Evolutionary conservation across 2,797 vertebrate genomes (phyloP), one percentile per base, ranked within the genome.

Genomic region (Sparus aurata): DNA sequence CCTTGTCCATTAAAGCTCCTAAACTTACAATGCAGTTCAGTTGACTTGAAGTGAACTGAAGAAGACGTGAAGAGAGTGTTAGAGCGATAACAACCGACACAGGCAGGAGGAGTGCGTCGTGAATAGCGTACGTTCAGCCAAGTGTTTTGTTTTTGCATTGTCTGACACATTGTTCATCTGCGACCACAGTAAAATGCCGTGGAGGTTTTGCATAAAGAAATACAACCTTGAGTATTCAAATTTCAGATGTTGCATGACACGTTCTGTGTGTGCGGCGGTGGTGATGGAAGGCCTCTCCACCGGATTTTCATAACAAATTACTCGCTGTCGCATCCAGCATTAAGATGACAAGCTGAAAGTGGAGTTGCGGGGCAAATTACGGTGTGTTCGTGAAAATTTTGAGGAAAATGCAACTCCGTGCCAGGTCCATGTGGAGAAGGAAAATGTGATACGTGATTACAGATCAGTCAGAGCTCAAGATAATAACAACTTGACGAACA

Each of bases 191-290:
- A 65, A 92, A 95, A 93, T 90, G 22, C 68, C 49, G 23, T 38
- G 23, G 66, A 11, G 38, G 68, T 72, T 94, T 93, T 94, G 92
- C 92, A 93, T 95, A 89, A 90, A 87, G 90, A 94, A 92, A 93
- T 92, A 34, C 73, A 78, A 88, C 76, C 89, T 82, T 59, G 50
- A 63, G 13, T 72, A 93, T 93, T 92, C 91, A 93, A 94, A 95
- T 92, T 30, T 38, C 45, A 81, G 53, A 83, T 84, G 87, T 88
- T 78, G 69, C 86, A 73, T 75, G 80, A 80, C 87, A 85, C 70
- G 66, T 45, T 89, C 84, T 86, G 80, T 87, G 81, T 85, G 85
- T 82, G 63, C 30, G 67, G 66, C n/a, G 27, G 84, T 20, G 76
- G 45, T 43, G 69, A 83, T 68, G 84, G 75, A 84, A 81, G 57